Percentiles rank a stretch among this genome's conserved stretches.
Conservation (phyloP, 2,888 invertebrate genomes). For the Camponotus fellah region DNA sequence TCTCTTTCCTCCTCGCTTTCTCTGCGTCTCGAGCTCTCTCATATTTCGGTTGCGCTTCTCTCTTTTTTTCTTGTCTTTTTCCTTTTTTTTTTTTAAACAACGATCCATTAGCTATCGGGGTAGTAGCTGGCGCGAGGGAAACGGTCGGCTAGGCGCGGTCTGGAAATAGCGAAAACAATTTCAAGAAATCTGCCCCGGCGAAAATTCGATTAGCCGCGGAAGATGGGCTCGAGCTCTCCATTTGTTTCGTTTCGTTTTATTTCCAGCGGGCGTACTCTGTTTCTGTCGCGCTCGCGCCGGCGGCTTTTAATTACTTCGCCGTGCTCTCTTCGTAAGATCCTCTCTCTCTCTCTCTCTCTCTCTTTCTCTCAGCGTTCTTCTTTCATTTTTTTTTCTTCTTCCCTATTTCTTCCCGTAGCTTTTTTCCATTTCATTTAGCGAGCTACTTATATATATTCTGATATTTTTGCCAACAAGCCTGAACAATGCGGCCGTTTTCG, state of each 20-base stretch:
- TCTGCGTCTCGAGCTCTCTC: conserved; percentile 37
- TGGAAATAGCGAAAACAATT: conserved; percentile 82
- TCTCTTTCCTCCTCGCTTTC: conserved; percentile 43
- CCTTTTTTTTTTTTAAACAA: conserved; percentile 64
- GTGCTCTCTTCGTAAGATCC: conserved; percentile 65
- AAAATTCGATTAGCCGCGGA: conserved; percentile 85
- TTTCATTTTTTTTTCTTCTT: conserved; percentile 32
- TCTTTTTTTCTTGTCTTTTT: conserved; percentile 10
- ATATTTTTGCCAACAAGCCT: conserved; percentile 45
- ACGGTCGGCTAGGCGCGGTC: conserved; percentile 67
- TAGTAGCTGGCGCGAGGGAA: conserved; percentile 51
- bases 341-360: conserved; percentile 51
- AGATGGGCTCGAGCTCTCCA: conserved; percentile 82
- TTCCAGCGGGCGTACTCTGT: conserved; percentile 79
- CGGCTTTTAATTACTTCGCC: conserved; percentile 77
- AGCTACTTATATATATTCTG: conserved; percentile 61
- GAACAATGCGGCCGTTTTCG: conserved; percentile 37
- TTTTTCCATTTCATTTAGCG: conserved; percentile 48
- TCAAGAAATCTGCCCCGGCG: conserved; percentile 83
- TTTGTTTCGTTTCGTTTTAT: conserved; percentile 84
- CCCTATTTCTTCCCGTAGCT: conserved; percentile 27
- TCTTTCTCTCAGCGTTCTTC: no score
- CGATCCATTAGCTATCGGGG: conserved; percentile 75
- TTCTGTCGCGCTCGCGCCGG: conserved; percentile 75
- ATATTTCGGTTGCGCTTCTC: conserved; percentile 15